Conservation (phyloP, 2,888 invertebrate genomes). For the Tipula vernalis region DNA sequence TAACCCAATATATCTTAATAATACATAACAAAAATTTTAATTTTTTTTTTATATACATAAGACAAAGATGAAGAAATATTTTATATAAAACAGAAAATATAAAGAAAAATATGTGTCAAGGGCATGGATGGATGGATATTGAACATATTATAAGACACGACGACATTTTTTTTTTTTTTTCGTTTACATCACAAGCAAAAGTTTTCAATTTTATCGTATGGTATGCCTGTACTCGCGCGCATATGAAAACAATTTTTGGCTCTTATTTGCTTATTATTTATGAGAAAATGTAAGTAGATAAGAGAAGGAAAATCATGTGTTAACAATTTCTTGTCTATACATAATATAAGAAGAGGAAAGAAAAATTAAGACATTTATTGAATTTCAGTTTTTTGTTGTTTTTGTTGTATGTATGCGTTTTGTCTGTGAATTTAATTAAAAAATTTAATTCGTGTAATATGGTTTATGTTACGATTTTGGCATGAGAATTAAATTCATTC, state of each 20-base stretch:
- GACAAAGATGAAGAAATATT: not conserved
- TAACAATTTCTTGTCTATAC: not conserved
- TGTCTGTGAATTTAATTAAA: slow-evolving; percentile 4
- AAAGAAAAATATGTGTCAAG: slow-evolving; percentile 1
- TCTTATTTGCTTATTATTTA: not conserved
- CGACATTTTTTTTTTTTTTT: not conserved
- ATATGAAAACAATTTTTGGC: not conserved
- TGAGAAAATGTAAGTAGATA: not conserved
- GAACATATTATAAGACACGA: not conserved
- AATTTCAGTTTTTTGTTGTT: not conserved
- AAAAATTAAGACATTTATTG: not conserved
- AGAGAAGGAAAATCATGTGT: not conserved
- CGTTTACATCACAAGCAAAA: not conserved
- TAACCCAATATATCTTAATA: not conserved
- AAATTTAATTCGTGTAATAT: not conserved
- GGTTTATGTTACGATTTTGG: not conserved
- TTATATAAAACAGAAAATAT: not conserved
- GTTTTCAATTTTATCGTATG: not conserved
- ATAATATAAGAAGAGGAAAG: not conserved
- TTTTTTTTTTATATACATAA: not conserved
- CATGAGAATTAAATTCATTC: slow-evolving; percentile 4
- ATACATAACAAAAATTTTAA: not conserved
- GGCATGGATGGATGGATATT: not conserved
- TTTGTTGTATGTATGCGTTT: not conserved
- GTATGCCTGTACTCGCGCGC: not conserved